Base-by-base conservation (phyloP, 2,888 invertebrate genomes). In the Leptopterna dolabrata region DNA sequence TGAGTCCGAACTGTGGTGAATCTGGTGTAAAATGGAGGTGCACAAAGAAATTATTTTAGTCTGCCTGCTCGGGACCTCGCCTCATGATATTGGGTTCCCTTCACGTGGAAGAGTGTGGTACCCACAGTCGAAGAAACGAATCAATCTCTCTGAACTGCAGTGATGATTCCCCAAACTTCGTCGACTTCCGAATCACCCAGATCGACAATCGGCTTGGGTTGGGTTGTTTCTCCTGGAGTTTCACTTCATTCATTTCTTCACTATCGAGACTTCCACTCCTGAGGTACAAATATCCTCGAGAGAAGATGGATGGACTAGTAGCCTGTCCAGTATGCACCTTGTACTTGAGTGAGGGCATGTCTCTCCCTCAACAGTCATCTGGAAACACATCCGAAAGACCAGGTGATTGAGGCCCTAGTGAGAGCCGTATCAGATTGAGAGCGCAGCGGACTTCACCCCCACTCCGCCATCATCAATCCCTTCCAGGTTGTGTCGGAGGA, bases 341-440 rank as follows among this genome's bases (percentile, higher is more conserved):
- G 89, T 97, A 95, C 92, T 93, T 97, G 90, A 94, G 96, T 90
- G 95, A 95, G 92, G 97, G 96, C 87, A 97, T 97, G 93, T 94
- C 95, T 88, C 92, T n/a, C n/a, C n/a, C n/a, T 97, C 90, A 95
- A 96, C 91, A 94, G 94, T 89, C 97, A 97, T 92, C 93, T 97
- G 92, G 95, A 96, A 91, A 96, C 96, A 36, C 97, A 97, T 93
- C 96, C 97, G 70, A 97, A 97, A 92, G 96, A 96, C 90, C 96
- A 96, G 92, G 96, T 97, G 82, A 97, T 97, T 90, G 96, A 95
- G 91, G 97, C 97, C 30, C 93, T 97, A 89, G 94, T 90, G 11
- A 55, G 89, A 80, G 47, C 89, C 24, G 88, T 89, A 19, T 51
- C 71, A 14, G 76, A 83, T 3, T 81, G 76, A 24, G 36, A 36